These are phyloP conservation scores for Percopsis omiscomaycus DNA, from an alignment of 2,797 vertebrate species.

Conservation along the genomic window DNA sequence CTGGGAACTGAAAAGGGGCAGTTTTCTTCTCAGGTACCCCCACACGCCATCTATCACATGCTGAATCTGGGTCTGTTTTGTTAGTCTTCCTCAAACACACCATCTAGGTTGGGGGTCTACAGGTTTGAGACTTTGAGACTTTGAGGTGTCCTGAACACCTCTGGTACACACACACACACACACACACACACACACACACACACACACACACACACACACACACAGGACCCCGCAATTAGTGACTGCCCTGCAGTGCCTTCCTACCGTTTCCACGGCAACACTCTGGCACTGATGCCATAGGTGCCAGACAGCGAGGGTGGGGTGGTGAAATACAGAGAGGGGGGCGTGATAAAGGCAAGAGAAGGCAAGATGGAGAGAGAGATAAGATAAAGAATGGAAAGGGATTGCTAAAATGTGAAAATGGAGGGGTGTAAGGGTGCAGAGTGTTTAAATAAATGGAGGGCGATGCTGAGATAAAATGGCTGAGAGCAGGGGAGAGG, in stretches of 20 bases:
- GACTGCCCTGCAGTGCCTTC: conserved; percentile 45
- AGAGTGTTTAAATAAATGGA: too few relatives aligned
- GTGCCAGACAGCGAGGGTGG: conserved; percentile 51
- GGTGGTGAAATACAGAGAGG: neutral
- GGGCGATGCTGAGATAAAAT: too few relatives aligned
- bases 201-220: conserved; percentile 29
- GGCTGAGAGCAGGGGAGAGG: conserved; percentile 21
- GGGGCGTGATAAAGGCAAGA: neutral
- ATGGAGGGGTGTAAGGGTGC: conserved; percentile 18
- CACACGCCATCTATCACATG: too few relatives aligned
- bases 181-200: conserved; percentile 11
- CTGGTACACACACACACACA: conserved; percentile 9
- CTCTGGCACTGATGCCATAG: conserved; percentile 66
- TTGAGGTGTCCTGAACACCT: conserved; percentile 18
- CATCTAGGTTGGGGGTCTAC: too few relatives aligned
- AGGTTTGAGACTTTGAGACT: too few relatives aligned
- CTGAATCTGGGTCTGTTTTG: too few relatives aligned
- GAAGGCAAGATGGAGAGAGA: conserved; percentile 28
- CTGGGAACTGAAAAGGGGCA: too few relatives aligned
- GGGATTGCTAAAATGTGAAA: conserved; percentile 19
- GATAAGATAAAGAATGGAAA: neutral
- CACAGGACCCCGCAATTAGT: conserved; percentile 53
- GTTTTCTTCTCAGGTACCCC: too few relatives aligned
- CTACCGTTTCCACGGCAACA: conserved; percentile 68
- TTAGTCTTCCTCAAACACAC: too few relatives aligned